Evolutionary conservation across 2,113 vertebrate species (phyloP), one percentile per base, ranked within the genome.

Genomic region (Andinoacara biseriatus): DNA sequence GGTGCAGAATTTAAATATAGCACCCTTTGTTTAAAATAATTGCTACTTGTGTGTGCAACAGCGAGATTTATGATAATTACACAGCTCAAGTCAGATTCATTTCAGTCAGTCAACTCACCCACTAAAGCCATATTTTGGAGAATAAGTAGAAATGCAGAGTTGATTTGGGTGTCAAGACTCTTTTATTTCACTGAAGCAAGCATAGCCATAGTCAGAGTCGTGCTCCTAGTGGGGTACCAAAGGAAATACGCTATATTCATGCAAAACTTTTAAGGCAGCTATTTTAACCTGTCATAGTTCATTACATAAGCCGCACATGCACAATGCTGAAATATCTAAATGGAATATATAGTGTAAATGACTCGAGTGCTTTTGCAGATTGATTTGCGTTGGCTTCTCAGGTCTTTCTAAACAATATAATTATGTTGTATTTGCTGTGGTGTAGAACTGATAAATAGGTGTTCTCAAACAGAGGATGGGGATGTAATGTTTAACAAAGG

Each of bases 21-120:
- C 77, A 57, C 5, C 83, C 85, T 82, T 90, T 90, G 89, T 94
- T 78, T 77, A 79, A 85, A 91, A 91, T 91, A 91, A 93, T 93
- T 90, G 81, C 78, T 77, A 76, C 84, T 78, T 90, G 87, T 84
- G 60, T 86, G 63, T 38, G 74, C 82, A 88, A 85, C 84, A 88
- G 85, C 22, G 38, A 82, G 84, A 88, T 24, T 22, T 84, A 40
- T 86, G 74, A 78, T 90, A 90, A 93, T 93, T 92, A 83, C 75
- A 85, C 61, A 60, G 83, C 78, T 87, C 83, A 76, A 78, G 81
- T 90, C 84, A 87, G 84, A 56, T 85, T 88, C 76, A 86, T 89
- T 89, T 92, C 88, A 90, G 80, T 94, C 90, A 62, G 65, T 91
- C 86, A 84, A 7, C 67, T 89, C 83, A 76, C 76, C 60, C 84